These are phyloP conservation scores for Hypsibius dujardini DNA, from an alignment of 1,140 invertebrate genomes.

Conservation along the genomic window DNA sequence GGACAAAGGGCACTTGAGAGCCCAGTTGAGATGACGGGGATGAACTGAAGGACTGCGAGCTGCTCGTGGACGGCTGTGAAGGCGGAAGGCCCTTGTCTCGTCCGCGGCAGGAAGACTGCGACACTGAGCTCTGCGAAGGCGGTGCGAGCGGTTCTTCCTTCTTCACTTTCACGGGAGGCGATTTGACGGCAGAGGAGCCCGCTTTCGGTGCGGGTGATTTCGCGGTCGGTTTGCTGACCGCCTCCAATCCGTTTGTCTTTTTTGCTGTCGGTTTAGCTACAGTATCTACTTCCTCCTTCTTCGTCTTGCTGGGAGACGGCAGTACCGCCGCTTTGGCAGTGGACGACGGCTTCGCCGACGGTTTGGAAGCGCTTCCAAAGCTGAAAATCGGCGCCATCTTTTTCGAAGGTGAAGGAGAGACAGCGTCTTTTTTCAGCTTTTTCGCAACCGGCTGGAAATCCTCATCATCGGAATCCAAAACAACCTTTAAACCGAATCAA, in stretches of 20 bases:
- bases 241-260: not conserved
- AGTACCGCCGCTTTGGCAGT: not conserved
- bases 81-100: not conserved
- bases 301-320: too few species aligned
- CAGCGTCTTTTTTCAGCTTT: not conserved
- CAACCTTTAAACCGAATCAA: too few species aligned
- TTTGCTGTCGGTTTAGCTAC: not conserved
- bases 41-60: not conserved
- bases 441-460: not conserved
- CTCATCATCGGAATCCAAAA: conserved; percentile 1
- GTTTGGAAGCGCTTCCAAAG: too few species aligned
- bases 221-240: not conserved
- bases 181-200: too few species aligned
- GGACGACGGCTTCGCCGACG: not conserved
- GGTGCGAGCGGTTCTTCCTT: not conserved
- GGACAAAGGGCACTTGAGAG: conserved; percentile 24
- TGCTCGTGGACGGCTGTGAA: too few species aligned
- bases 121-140: not conserved
- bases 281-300: too few species aligned
- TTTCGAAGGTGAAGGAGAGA: too few species aligned
- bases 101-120: not conserved
- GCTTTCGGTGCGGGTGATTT: too few species aligned
- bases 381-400: too few species aligned
- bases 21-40: not conserved
- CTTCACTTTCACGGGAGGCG: not conserved